A percentile compares a stretch with the other conserved stretches of the same genome.
phyloP scores from a whole-genome alignment of 2,113 vertebrate genomes.

The Calcarius ornatus region DNA sequence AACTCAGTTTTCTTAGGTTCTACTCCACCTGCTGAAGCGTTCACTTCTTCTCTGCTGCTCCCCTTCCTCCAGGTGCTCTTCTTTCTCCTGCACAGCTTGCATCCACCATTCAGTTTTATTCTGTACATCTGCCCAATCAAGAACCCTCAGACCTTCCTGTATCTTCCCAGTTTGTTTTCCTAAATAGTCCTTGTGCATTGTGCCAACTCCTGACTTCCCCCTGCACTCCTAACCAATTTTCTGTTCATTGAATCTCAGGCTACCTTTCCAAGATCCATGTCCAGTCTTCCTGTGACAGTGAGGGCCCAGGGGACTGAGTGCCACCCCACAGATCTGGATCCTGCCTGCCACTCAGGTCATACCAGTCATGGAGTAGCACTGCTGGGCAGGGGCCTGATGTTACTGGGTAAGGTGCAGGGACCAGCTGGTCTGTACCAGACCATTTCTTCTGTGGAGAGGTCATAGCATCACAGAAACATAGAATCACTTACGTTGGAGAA shows the following conservation, averaged over 20 bases:
- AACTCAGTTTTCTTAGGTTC: not conserved
- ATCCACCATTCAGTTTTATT: not conserved
- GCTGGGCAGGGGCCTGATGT: not conserved
- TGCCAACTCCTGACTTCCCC: not conserved
- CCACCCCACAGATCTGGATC: not conserved
- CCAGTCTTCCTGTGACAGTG: not conserved
- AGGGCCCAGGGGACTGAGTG: not conserved
- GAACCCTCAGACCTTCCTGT: not conserved
- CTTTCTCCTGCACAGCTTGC: not conserved
- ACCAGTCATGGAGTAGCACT: not conserved
- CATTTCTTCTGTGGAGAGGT: not conserved
- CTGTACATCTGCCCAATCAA: not conserved
- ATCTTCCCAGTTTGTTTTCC: not conserved
- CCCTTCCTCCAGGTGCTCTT: not conserved
- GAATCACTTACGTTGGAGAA: not conserved
- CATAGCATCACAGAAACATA: not conserved
- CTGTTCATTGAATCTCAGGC: not conserved
- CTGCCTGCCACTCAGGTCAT: not conserved
- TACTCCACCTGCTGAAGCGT: not conserved
- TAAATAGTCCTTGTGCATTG: not conserved
- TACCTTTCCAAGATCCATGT: not conserved
- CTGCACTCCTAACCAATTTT: accelerated
- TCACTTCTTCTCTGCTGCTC: not conserved
- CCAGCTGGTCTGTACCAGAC: not conserved
- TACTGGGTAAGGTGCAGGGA: not conserved